Evolutionary conservation across 2,113 vertebrate genomes (phyloP).

Genomic region (Zonotrichia leucophrys): DNA sequence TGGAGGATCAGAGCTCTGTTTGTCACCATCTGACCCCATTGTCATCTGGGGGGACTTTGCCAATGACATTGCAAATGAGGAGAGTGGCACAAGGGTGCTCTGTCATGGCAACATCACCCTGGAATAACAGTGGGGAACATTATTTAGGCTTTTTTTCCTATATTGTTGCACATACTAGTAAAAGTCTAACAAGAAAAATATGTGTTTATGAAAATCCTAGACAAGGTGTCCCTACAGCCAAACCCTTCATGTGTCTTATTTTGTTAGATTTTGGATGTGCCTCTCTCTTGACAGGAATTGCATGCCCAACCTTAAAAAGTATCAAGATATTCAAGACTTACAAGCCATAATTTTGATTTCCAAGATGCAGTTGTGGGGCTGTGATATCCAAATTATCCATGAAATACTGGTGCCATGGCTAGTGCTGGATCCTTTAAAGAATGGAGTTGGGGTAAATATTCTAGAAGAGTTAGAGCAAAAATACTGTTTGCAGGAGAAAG

Average conservation of each 20-base stretch:
- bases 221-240: constrained; percentile 8
- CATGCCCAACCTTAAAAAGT: accelerated
- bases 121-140: not conserved
- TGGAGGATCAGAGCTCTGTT: not conserved
- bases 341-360: not conserved
- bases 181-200: constrained; percentile 47
- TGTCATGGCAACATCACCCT: not conserved
- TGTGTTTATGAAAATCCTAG: constrained; percentile 7
- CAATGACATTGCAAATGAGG: not conserved
- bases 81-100: not conserved
- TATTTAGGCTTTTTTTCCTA: not conserved
- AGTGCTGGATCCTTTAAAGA: not conserved
- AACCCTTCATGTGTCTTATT: not conserved
- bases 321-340: not conserved
- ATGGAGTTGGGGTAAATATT: not conserved
- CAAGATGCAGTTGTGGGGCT: accelerated
- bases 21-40: accelerated
- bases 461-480: not conserved
- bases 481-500: not conserved
- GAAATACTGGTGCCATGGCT: not conserved
- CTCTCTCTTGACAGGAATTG: not conserved
- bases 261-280: not conserved
- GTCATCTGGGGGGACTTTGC: not conserved
- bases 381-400: not conserved
- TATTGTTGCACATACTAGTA: not conserved